Percentiles rank a stretch among this genome's conserved stretches.
Evolutionary conservation across 2,797 vertebrate genomes (phyloP).

Genomic region (Tamandua tetradactyla): DNA sequence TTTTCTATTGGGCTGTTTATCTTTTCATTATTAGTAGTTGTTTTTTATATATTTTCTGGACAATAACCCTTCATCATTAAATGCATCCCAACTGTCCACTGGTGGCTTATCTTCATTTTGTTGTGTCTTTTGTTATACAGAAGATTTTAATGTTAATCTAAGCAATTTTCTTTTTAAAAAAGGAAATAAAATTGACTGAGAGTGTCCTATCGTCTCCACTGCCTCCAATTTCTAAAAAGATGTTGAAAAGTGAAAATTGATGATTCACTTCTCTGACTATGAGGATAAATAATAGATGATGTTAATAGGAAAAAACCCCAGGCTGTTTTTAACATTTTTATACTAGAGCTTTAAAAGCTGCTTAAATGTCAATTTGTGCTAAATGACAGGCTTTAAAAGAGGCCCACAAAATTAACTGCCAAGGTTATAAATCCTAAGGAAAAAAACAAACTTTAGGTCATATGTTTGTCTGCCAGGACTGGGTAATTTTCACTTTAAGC

Average conservation of each 20-base stretch:
- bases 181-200: constrained; percentile 19
- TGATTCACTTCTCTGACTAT: constrained; percentile 42
- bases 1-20: background rate
- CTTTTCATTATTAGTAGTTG: background rate
- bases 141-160: constrained; percentile 53
- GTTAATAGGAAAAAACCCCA: constrained; percentile 4
- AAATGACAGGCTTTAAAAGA: constrained; percentile 70
- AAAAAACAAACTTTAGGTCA: constrained; percentile 60
- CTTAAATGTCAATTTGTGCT: constrained; percentile 72
- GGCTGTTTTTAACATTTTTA: constrained; percentile 61
- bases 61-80: background rate
- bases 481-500: constrained; percentile 68
- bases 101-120: background rate
- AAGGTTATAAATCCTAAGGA: constrained; percentile 70
- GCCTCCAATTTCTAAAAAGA: constrained; percentile 50
- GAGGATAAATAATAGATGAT: constrained; percentile 61
- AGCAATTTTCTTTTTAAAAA: constrained; percentile 27
- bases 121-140: background rate
- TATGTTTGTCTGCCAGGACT: constrained; percentile 51
- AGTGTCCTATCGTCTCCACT: background rate
- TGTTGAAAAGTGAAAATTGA: constrained; percentile 41
- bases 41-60: background rate
- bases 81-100: background rate
- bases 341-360: constrained; percentile 54
- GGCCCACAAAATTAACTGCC: constrained; percentile 71